Percentiles rank a stretch among this genome's conserved stretches.
Conservation (phyloP, 2,797 vertebrate species). For the Enteromius fasciolatus region DNA sequence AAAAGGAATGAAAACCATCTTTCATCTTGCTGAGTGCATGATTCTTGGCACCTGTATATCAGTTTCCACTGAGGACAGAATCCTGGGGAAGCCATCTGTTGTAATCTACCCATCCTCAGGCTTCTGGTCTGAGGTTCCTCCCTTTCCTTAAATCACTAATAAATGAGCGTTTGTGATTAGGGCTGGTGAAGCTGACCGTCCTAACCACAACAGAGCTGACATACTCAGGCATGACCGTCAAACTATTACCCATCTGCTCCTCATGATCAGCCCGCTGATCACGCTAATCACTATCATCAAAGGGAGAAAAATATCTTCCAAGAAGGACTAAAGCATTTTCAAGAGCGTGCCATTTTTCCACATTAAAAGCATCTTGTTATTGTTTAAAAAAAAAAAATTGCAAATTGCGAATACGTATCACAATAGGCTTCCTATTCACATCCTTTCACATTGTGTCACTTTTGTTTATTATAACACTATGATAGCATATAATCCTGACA, state of each 20-base stretch:
- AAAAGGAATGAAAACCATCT: conserved; percentile 30
- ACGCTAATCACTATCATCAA: conserved; percentile 68
- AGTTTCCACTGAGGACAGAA: conserved; percentile 62
- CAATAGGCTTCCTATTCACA: no score
- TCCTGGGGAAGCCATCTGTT: conserved; percentile 69
- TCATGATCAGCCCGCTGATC: conserved; percentile 62
- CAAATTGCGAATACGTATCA: neutral
- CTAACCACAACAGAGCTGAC: conserved; percentile 43
- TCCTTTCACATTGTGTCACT: no score
- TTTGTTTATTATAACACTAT: neutral
- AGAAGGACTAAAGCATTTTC: conserved; percentile 57
- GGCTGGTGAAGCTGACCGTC: conserved; percentile 20
- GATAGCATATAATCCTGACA: neutral
- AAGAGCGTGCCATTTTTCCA: conserved; percentile 63
- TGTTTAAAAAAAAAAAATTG: conserved; percentile 43
- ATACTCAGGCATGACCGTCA: conserved; percentile 58
- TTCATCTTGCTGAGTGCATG: conserved; percentile 38
- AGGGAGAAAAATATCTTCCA: conserved; percentile 49
- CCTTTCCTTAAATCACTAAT: conserved; percentile 33
- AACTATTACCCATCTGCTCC: conserved; percentile 69
- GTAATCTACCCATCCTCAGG: conserved; percentile 59
- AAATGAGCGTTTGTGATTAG: conserved; percentile 35
- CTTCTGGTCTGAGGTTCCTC: conserved; percentile 47
- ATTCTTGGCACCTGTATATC: conserved; percentile 64
- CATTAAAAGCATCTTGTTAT: conserved; percentile 57